A percentile compares a stretch with the other conserved stretches of the same genome.
phyloP scores from a whole-genome alignment of 1,140 invertebrate species.

The Procambarus clarkii region DNA sequence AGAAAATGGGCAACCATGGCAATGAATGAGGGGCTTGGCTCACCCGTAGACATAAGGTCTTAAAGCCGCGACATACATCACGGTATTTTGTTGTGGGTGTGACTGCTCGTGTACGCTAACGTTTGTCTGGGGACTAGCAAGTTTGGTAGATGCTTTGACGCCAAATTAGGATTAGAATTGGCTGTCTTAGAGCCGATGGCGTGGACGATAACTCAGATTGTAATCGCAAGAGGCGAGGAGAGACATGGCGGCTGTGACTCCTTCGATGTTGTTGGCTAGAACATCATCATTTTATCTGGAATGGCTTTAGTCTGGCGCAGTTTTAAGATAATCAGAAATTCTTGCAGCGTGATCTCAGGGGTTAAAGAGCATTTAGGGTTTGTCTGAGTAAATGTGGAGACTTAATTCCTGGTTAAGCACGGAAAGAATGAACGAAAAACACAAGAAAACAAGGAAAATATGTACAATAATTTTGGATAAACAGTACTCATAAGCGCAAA shows the following conservation, averaged over 20 bases:
- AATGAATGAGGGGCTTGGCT: background rate
- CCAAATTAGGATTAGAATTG: slow-evolving; percentile 3
- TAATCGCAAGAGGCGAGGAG: background rate
- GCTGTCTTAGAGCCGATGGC: background rate
- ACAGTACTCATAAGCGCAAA: too few species aligned
- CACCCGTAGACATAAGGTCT: background rate
- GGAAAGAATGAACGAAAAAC: too few species aligned
- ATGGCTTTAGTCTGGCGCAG: background rate
- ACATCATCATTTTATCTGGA: background rate
- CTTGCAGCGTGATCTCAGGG: background rate
- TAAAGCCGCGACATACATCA: background rate
- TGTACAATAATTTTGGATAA: too few species aligned
- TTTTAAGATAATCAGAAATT: background rate
- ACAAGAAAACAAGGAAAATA: too few species aligned
- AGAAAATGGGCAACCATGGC: background rate
- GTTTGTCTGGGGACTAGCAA: background rate
- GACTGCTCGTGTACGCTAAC: background rate
- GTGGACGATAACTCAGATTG: background rate
- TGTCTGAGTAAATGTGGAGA: background rate
- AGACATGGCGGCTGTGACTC: background rate
- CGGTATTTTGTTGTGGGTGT: background rate
- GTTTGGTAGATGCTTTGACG: background rate
- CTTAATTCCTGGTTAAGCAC: background rate
- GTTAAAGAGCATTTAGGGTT: slow-evolving; percentile 3
- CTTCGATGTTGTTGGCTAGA: background rate